Percentiles rank a stretch among this genome's conserved stretches.
These are phyloP conservation scores for Sinocyclocheilus anophthalmus DNA, from an alignment of 2,113 vertebrate species.

Conservation along the genomic window DNA sequence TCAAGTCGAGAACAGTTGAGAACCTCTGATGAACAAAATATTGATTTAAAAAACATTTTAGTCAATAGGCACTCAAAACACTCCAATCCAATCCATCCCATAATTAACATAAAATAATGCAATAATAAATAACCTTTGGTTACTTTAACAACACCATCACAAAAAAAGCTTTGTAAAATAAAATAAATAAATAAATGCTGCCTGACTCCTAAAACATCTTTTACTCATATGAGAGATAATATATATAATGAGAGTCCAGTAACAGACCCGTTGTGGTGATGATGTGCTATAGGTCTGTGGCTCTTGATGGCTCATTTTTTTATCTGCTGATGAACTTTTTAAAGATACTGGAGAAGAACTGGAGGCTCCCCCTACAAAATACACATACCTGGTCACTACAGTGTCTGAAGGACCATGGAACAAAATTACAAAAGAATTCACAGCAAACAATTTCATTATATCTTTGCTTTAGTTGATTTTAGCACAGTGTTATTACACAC, in stretches of 20 bases:
- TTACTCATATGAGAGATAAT: not conserved
- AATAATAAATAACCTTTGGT: too few species aligned
- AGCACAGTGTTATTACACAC: slow-evolving; percentile 29
- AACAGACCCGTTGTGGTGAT: slow-evolving; percentile 80
- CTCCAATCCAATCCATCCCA: too few species aligned
- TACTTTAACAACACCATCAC: too few species aligned
- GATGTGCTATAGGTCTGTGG: slow-evolving; percentile 68
- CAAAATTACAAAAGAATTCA: not conserved
- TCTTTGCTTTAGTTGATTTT: not conserved
- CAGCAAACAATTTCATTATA: not conserved
- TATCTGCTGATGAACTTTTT: slow-evolving; percentile 75
- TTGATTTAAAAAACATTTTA: too few species aligned
- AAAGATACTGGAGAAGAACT: slow-evolving; percentile 84
- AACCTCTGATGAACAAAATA: too few species aligned
- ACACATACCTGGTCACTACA: not conserved
- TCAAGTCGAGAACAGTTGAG: too few species aligned
- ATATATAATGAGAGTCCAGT: not conserved
- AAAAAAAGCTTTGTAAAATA: too few species aligned
- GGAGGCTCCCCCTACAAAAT: slow-evolving; percentile 45
- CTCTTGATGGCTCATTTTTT: not conserved
- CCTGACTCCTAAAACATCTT: too few species aligned
- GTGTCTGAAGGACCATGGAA: not conserved
- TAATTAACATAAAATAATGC: too few species aligned
- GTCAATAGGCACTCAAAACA: too few species aligned
- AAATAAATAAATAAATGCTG: too few species aligned